Evolutionary conservation across 92 coral and sea anemone species (phyloP), one percentile per base, ranked within the genome.

Genomic region (Zoanthus sansibaricus): DNA sequence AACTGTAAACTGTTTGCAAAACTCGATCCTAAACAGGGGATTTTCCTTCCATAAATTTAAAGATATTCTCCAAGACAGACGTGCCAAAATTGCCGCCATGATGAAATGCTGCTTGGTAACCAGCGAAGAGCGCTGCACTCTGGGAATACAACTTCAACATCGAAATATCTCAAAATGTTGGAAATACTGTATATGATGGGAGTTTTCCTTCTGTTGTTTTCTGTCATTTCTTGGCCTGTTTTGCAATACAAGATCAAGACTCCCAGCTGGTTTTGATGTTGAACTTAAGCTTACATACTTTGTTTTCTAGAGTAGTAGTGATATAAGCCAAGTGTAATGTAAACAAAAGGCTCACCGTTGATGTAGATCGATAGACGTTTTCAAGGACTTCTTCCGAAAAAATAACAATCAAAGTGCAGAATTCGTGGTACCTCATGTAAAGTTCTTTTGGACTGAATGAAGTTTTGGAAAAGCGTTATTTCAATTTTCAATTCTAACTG

Each of bases 61-160:
- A 8, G 74, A 51, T 25, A 30, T 64, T 61, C 85, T 64, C 75
- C 44, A 32, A 46, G 66, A 44, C 58, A 80, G 66, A 62, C 84
- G 74, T 33, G 45, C 49, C 33, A 67, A 86, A 45, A 86, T 46
- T 42, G 93, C 91, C 93, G 93, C 93, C 93, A 90, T 90, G 70
- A 66, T 90, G 77, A 76, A 77, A 49, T 58, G 47, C 71, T 71
- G 47, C 71, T 71, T 31, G 72, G 86, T 32, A 69, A 62, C 88
- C 88, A 44, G 32, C 49, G 58, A 7, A 25, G 21, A 21, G 13
- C 75, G 31, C 46, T 80, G 85, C 85, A 80, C 66, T 66, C 58
- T 80, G 85, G 85, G 85, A 80, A 16, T 4, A 20, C 42, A 44
- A 4, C 21, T 51, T 48, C 12, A n/a, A 16, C 13, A 45, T 37